These are phyloP conservation scores for Dicyrtomina minuta DNA, from an alignment of 2,888 invertebrate genomes.

Conservation along the genomic window DNA sequence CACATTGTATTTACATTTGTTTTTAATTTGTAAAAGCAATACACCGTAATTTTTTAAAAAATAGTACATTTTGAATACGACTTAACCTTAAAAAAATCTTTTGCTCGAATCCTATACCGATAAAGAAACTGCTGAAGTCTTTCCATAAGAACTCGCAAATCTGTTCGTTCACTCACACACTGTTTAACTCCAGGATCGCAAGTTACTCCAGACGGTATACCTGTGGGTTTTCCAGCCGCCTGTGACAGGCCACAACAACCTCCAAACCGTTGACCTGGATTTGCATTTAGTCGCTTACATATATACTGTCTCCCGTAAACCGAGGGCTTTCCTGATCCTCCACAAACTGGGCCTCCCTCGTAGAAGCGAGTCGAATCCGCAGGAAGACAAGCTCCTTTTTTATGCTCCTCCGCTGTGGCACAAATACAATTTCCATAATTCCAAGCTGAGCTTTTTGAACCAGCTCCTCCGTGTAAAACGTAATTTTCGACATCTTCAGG, in stretches of 20 bases:
- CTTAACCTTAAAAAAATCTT: slow-evolving; percentile 69
- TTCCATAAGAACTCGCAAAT: slow-evolving; percentile 57
- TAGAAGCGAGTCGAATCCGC: slow-evolving; percentile 48
- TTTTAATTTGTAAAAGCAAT: background rate
- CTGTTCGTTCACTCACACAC: slow-evolving; percentile 61
- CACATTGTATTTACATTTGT: background rate
- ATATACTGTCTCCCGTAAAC: slow-evolving; percentile 48
- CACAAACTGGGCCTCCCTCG: slow-evolving; percentile 49
- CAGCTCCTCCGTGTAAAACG: slow-evolving; percentile 3
- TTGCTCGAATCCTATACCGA: slow-evolving; percentile 66
- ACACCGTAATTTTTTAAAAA: background rate
- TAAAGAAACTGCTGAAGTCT: slow-evolving; percentile 69
- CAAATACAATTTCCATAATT: slow-evolving; percentile 45
- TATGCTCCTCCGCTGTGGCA: slow-evolving; percentile 50
- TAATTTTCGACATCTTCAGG: slow-evolving; percentile 3
- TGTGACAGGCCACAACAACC: slow-evolving; percentile 46
- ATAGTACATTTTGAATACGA: background rate
- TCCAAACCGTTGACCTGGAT: slow-evolving; percentile 46
- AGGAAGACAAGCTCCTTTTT: slow-evolving; percentile 43
- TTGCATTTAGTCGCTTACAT: slow-evolving; percentile 40
- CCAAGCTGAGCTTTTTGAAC: slow-evolving; percentile 32
- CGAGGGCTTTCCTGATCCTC: slow-evolving; percentile 47
- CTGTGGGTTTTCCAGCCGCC: slow-evolving; percentile 57
- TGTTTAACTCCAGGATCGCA: slow-evolving; percentile 54
- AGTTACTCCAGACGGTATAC: slow-evolving; percentile 62